These are phyloP conservation scores for Vultur gryphus DNA, from an alignment of 2,797 vertebrate genomes.

Conservation along the genomic window DNA sequence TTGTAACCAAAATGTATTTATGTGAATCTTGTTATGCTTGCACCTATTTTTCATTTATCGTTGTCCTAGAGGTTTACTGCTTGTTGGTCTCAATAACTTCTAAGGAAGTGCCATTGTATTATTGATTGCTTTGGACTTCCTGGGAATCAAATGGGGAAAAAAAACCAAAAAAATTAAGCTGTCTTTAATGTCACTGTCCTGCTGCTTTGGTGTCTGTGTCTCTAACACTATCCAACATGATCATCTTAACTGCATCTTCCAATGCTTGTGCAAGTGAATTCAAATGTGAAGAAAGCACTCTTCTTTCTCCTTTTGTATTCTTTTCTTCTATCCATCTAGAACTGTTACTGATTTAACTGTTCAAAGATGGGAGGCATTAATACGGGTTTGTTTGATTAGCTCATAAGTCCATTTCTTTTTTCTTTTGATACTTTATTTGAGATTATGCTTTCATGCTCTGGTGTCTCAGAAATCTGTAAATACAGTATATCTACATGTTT, in stretches of 20 bases:
- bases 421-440: neutral
- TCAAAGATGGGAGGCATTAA: neutral
- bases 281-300: neutral
- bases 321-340: neutral
- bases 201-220: neutral
- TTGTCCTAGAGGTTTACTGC: neutral
- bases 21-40: neutral
- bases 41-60: accelerated
- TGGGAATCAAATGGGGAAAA: neutral
- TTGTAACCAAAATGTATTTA: neutral
- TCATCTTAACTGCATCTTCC: neutral
- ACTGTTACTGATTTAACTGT: neutral
- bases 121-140: neutral
- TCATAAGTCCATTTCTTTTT: neutral
- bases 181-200: neutral
- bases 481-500: neutral
- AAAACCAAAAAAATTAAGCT: neutral
- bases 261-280: neutral
- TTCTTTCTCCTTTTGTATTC: neutral
- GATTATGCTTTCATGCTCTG: neutral
- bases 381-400: neutral
- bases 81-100: neutral
- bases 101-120: neutral
- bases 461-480: neutral
- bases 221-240: neutral